phyloP scores from a whole-genome alignment of 2,888 invertebrate species.

The Julus scandinavius region DNA sequence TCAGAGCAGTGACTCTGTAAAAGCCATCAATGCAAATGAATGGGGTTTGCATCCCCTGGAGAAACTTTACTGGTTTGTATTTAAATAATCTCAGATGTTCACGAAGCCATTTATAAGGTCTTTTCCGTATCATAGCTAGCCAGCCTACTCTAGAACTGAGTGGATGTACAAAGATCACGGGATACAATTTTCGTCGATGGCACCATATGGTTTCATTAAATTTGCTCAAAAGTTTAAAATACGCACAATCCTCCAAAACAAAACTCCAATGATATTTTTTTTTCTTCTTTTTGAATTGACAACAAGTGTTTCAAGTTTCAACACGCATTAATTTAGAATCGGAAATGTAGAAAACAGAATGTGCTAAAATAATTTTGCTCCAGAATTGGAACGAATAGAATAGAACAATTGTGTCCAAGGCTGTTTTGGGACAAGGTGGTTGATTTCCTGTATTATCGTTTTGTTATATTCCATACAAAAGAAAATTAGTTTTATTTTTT shows the following conservation, averaged over 20 bases:
- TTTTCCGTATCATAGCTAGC: not conserved
- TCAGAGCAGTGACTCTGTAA: not conserved
- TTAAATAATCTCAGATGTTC: slow-evolving; percentile 20
- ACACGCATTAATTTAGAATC: no score
- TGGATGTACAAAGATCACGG: not conserved
- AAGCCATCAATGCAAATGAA: slow-evolving; percentile 35
- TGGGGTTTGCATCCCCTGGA: not conserved
- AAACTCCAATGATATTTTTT: no score
- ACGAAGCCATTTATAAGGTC: not conserved
- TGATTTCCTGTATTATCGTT: not conserved
- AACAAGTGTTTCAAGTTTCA: not conserved
- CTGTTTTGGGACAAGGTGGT: not conserved
- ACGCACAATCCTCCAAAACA: no score
- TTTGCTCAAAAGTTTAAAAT: not conserved
- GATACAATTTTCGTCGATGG: not conserved
- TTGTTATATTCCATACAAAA: not conserved
- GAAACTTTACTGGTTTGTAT: not conserved
- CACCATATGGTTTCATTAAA: not conserved
- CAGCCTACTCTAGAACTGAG: no score
- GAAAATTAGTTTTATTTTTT: not conserved
- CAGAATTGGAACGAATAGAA: not conserved
- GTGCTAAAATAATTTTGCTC: not conserved
- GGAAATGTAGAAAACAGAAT: not conserved
- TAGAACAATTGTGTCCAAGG: not conserved
- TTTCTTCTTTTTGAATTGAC: not conserved